phyloP scores from a whole-genome alignment of 2,888 invertebrate species.

The Syritta pipiens region DNA sequence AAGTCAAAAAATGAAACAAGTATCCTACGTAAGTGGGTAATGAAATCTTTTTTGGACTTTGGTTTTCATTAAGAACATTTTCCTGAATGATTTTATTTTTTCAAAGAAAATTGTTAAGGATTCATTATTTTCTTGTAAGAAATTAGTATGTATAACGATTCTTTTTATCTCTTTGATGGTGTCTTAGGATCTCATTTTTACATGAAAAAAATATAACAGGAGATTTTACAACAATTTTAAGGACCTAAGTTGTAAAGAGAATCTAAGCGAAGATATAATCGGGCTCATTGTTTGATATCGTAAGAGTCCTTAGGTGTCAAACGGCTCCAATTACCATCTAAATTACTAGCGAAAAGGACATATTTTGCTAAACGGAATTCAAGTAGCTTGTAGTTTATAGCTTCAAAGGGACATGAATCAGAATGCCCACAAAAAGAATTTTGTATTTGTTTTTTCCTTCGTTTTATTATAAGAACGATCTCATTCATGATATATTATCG shows the following conservation, averaged over 20 bases:
- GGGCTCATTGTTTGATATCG: too few relatives aligned
- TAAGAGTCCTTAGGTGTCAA: too few relatives aligned
- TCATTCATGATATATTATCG: not conserved
- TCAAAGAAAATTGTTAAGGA: slow-evolving; percentile 11
- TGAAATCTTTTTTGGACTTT: slow-evolving; percentile 64
- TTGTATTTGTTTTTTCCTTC: not conserved
- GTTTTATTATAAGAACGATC: not conserved
- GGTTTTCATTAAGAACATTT: slow-evolving; percentile 65
- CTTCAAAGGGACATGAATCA: not conserved
- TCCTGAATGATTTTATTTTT: slow-evolving; percentile 41
- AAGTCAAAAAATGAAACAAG: slow-evolving; percentile 59
- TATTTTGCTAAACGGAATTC: too few relatives aligned
- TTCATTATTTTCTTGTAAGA: not conserved
- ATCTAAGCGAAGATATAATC: too few relatives aligned
- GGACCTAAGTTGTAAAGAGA: not conserved
- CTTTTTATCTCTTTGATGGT: slow-evolving; percentile 4
- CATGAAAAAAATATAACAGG: not conserved
- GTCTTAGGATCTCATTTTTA: not conserved
- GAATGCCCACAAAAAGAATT: not conserved
- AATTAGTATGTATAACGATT: slow-evolving; percentile 14
- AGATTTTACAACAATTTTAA: slow-evolving; percentile 6
- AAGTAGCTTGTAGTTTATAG: too few relatives aligned
- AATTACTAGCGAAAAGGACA: too few relatives aligned
- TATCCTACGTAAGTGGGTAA: slow-evolving; percentile 54
- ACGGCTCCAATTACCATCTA: too few relatives aligned